Conservation (phyloP, 2,113 vertebrate species). For the Gnathonemus longibarbis region DNA sequence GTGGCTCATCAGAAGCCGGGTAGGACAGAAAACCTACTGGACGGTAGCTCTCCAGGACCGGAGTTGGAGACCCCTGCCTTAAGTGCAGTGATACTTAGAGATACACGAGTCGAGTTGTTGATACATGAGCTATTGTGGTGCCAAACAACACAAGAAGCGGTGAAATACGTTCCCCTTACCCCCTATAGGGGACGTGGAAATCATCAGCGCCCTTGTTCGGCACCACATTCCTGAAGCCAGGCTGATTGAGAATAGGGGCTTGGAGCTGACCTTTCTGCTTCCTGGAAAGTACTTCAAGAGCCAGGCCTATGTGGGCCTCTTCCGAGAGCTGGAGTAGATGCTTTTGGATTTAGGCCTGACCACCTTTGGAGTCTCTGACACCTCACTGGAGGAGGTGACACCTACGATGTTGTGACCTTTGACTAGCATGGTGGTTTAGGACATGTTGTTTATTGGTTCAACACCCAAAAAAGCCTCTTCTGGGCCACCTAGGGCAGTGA, state of each 20-base stretch:
- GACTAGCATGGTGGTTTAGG: not conserved
- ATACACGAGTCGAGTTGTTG: no score
- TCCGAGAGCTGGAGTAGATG: constrained; percentile 85
- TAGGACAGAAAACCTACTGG: no score
- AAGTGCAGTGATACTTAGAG: no score
- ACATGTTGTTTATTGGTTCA: no score
- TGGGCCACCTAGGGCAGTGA: no score
- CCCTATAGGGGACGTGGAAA: constrained; percentile 54
- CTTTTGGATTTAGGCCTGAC: constrained; percentile 83
- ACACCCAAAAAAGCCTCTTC: no score
- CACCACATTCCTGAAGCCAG: constrained; percentile 91
- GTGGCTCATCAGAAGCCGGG: no score
- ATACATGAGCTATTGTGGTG: not conserved
- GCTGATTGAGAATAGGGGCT: constrained; percentile 87
- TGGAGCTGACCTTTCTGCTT: constrained; percentile 86
- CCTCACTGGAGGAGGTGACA: constrained; percentile 87
- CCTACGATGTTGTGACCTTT: not conserved
- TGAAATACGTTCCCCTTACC: not conserved
- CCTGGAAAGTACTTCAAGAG: constrained; percentile 90
- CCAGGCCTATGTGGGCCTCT: constrained; percentile 85
- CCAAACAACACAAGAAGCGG: no score
- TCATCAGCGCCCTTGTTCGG: constrained; percentile 72
- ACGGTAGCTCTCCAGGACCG: no score
- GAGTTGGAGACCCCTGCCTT: no score
- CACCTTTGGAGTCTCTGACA: constrained; percentile 94